These are phyloP conservation scores for Eurytoma adleriae DNA, from an alignment of 2,888 invertebrate genomes.

Conservation along the genomic window DNA sequence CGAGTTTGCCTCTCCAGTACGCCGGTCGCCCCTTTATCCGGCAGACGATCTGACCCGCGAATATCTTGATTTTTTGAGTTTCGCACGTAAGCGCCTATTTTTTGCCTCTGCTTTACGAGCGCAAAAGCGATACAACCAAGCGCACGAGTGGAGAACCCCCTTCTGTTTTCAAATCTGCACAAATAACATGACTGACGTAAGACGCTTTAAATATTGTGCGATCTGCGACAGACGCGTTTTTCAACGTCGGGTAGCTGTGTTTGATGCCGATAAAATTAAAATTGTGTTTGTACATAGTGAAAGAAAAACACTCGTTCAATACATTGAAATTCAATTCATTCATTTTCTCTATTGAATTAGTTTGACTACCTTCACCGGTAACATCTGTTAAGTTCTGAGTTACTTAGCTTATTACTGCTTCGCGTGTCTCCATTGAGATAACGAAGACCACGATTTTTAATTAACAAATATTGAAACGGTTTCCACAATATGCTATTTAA, in stretches of 20 bases:
- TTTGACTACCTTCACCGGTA: too few relatives aligned
- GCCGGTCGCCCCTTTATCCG: not conserved
- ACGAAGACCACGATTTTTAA: too few relatives aligned
- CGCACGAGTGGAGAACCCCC: too few relatives aligned
- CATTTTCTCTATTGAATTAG: too few relatives aligned
- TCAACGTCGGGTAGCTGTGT: not conserved
- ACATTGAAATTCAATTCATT: too few relatives aligned
- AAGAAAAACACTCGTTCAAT: not conserved
- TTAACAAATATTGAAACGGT: too few relatives aligned
- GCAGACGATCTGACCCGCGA: not conserved
- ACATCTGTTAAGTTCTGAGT: too few relatives aligned
- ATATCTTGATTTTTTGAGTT: conserved; percentile 13
- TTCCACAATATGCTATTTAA: too few relatives aligned
- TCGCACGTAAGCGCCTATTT: not conserved
- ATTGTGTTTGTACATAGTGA: not conserved
- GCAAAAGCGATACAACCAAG: too few relatives aligned
- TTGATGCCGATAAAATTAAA: not conserved
- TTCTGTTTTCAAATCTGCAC: not conserved
- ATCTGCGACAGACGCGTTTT: not conserved
- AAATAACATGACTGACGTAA: conserved; percentile 23
- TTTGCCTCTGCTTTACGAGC: not conserved
- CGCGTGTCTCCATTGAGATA: too few relatives aligned
- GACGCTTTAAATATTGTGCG: not conserved
- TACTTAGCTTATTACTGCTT: too few relatives aligned
- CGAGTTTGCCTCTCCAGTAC: not conserved